Percentiles rank a stretch among this genome's conserved stretches.
These are phyloP conservation scores for Peromyscus polionotus DNA, from an alignment of 2,113 vertebrate species.

Conservation along the genomic window DNA sequence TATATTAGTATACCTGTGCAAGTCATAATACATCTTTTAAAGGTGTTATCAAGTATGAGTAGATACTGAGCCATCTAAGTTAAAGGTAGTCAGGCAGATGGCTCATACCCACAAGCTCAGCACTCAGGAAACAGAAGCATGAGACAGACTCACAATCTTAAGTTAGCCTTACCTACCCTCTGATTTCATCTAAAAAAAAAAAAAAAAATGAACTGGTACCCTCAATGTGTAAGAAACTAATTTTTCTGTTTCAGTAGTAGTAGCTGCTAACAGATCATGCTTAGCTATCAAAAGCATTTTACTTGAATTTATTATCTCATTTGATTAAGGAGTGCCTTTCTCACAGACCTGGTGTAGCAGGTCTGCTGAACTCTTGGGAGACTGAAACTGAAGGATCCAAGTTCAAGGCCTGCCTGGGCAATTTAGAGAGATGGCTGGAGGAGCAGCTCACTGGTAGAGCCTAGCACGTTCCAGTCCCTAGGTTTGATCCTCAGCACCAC, in stretches of 20 bases:
- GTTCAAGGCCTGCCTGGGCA: background rate
- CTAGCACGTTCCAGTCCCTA: background rate
- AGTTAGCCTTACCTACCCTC: background rate
- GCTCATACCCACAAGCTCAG: background rate
- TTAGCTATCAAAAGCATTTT: constrained; percentile 21
- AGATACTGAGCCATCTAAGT: background rate
- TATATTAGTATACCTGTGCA: background rate
- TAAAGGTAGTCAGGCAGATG: background rate
- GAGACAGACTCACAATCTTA: background rate
- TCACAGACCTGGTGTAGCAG: background rate
- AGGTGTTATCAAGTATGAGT: background rate
- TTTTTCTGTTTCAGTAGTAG: constrained; percentile 46
- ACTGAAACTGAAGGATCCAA: background rate
- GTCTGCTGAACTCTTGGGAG: background rate
- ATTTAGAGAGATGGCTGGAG: background rate
- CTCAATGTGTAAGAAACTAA: background rate
- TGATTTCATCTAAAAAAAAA: background rate
- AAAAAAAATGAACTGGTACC: background rate
- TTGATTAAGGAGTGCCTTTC: constrained; percentile 24
- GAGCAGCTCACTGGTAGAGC: background rate
- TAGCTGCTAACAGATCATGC: constrained; percentile 11
- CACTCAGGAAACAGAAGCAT: background rate
- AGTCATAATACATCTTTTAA: background rate
- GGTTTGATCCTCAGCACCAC: background rate
- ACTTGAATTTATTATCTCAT: constrained; percentile 43